Evolutionary conservation across 2,888 invertebrate species (phyloP), one percentile per base, ranked within the genome.

Genomic region (Scaptomyza caliginosa): DNA sequence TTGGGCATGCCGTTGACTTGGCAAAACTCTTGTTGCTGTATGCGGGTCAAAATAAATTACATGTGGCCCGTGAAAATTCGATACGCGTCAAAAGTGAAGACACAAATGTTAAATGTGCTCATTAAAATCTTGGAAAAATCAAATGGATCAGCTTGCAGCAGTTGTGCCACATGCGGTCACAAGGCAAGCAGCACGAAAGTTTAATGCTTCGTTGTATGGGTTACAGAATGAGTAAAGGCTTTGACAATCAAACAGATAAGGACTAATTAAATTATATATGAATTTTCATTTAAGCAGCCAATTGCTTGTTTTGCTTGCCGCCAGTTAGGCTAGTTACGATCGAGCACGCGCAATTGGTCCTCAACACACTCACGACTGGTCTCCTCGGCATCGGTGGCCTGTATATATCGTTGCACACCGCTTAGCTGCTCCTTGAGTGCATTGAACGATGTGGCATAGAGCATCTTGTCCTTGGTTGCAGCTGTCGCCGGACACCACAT

Each of bases 71-170:
- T 34, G 13, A 50, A 66, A 71, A 56, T 56, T 24, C 32, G 13
- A 64, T 52, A 54, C 45, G 19, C 49, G 26, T 46, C 17, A 5
- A 7, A 45, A 57, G 16, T 32, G 19, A n/a, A 36, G 21, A 11
- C 19, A 11, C 78, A 69, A 81, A 77, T 69, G 82, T 77, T 77
- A 64, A 77, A 74, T 74, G 55, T 57, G 45, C 81, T 74, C 77
- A 68, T 77, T 80, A 80, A 54, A 58, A 32, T 55, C 43, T 39
- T 26, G 38, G 26, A 43, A 51, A 51, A 49, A 52, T 52, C 36
- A 39, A 69, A 65, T 64, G 42, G 13, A 34, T 45, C 54, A 39
- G 11, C 34, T 21, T 43, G 43, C 36, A 38, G n/a, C 11, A 11
- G 10, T 23, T 43, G 24, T 19, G 40, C 34, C 17, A 6, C 40